Base-by-base conservation (phyloP, 2,797 vertebrate genomes). In the Paratrypauchen microcephalus region DNA sequence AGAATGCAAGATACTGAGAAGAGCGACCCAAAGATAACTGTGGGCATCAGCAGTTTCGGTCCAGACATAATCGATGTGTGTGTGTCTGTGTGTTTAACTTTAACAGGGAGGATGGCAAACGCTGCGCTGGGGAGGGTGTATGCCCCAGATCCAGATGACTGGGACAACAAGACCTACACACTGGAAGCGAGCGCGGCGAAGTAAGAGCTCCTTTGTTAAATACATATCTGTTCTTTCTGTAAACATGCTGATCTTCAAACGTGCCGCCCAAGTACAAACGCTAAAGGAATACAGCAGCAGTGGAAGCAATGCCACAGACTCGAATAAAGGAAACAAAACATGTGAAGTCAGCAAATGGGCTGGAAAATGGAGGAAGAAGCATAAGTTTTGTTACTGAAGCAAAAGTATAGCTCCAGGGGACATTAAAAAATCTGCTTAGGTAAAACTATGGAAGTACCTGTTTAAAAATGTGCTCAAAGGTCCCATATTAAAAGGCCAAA, bases 101-200 rank as follows among this genome's bases (percentile, higher is more conserved):
- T 81, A 87, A 91, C 93, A 97, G 95, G 94, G 86, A 92, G 91
- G 87, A 91, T 93, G 92, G 93, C 88, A 75, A 92, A 91, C 71
- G 88, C 91, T 15, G 89, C 86, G 70, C 89, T 97, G 71, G 96
- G 96, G 68, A 94, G 94, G 86, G 96, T 96, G 73, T 95, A 94
- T 87, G 93, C 94, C 80, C 95, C 95, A 65, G 96, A 97, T 93
- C 94, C 92, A 60, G 96, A 97, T 84, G 96, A 97, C 84, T 95
- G 95, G 95, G 95, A 96, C 92, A 97, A 95, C 93, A 97, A 96
- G 92, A 97, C 96, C 71, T 97, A 95, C 87, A 88, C 91, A 79
- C 92, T 94, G 75, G 95, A 96, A 93, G 93, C 94, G 84, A 93
- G 94, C 69, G 90, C 93, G 76, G 92, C 94, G 82, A 95, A 93